Base-by-base conservation (phyloP, 2,113 vertebrate genomes). In the Plotosus lineatus region DNA sequence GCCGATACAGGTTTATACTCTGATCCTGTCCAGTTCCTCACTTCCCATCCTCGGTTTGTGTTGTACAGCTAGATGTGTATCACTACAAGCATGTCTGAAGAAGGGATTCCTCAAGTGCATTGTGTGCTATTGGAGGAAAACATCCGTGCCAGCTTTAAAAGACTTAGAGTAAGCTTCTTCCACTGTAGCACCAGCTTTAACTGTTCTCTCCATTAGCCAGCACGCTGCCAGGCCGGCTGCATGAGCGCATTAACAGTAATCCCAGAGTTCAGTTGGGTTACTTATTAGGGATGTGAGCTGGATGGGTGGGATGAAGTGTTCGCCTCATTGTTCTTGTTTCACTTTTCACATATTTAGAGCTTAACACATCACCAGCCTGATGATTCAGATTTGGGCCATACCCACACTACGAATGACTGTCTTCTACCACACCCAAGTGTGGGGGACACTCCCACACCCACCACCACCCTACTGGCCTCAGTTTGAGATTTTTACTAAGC, bases 161-260 rank as follows among this genome's bases (percentile, higher is more conserved):
- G 11, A 42, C 61, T 33, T 19, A 1, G 36, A 28, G 56, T 50
- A 28, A 28, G n/a, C 15, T 44, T 68, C 23, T 17, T 50, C 19
- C 17, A 66, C 28, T 56, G 36, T 73, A 77, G 8, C 36, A n/a
- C 68, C 44, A 7, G 76, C 74, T 84, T 80, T 61, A 38, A 72
- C 42, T n/a, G n/a, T 58, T 61, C 11, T 17, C 58, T 23, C 72
- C 19, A 21, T 42, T 75, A 75, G 55, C 55, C 60, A 33, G 58
- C 36, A 46, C 28, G 10, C 40, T 40, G 40, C 6, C 36, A 58
- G 79, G 50, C 28, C 51, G 31, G 12, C 60, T 81, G 19, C 68
- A 33, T 14, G 50, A 58, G 36, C 75, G 75, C 81, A 74, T 82
- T 69, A 75, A 5, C 33, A 36, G 31, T 82, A 79, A 82, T 82